Base-by-base conservation (phyloP, 2,113 vertebrate species). In the Piprites chloris region DNA sequence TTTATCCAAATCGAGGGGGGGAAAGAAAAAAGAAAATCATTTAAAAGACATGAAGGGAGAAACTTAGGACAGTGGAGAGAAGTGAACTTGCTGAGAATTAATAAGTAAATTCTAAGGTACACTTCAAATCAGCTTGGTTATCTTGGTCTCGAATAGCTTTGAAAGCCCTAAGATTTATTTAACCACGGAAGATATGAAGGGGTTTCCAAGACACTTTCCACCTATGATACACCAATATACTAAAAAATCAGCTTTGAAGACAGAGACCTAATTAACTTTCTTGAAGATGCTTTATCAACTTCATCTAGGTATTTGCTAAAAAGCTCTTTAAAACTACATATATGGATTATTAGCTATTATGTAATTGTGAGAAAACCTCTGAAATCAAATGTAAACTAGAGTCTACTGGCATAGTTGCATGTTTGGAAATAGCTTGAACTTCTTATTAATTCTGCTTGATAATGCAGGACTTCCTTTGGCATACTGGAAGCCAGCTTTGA, bases 211-310 rank as follows among this genome's bases (percentile, higher is more conserved):
- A 93, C 33, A 53, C 4, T 95, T 94, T 94, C 80, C 69, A 66
- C 44, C 61, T 49, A 72, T 24, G 55, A 66, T 80, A 81, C 12
- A 44, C 52, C 55, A 90, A 21, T 42, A 68, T 67, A 71, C 63
- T 72, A 63, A 87, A 75, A 90, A 84, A 85, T 69, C 32, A 80
- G 15, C 85, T 96, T 63, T 95, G 71, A 96, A 97, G 89, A 93
- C n/a, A 83, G 37, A 89, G 55, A 87, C 22, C 56, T 95, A 73
- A 93, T 93, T 94, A 87, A 84, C 37, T 93, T 74, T 87, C 76
- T 96, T 92, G 78, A 96, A 88, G 80, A 77, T 63, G 24, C 37
- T 72, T 93, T 93, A 91, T 95, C 76, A 83, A 41, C 74, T 93
- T 86, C 91, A 52, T 91, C 33, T 92, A 50, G 10, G 11, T 89